A percentile compares a stretch with the other conserved stretches of the same genome.
phyloP scores from a whole-genome alignment of 2,113 vertebrate species.

The Galemys pyrenaicus region DNA sequence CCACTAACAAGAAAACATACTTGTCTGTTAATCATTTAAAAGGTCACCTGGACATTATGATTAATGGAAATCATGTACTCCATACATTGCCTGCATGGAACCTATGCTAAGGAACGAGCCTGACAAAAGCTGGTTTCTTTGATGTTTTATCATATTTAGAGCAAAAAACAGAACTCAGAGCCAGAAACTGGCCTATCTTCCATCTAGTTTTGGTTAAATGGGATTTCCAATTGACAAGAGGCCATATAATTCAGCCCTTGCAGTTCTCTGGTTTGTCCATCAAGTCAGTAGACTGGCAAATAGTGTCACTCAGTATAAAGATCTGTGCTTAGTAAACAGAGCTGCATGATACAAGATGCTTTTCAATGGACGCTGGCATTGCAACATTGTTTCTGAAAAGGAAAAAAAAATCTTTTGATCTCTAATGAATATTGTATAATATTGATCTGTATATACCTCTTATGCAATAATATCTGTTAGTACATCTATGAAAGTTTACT shows the following conservation, averaged over 20 bases:
- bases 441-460: neutral
- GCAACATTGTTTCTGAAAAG: neutral
- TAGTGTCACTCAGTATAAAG: neutral
- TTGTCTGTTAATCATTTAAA: slow-evolving; percentile 29
- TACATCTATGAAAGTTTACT: neutral
- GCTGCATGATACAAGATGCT: neutral
- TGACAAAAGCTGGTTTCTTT: neutral
- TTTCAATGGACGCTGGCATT: neutral
- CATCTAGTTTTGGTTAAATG: neutral
- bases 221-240: neutral
- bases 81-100: neutral
- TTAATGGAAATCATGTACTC: neutral
- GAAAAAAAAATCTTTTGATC: neutral
- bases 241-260: neutral
- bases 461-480: neutral
- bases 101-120: neutral
- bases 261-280: neutral
- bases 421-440: neutral
- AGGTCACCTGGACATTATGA: neutral
- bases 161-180: neutral
- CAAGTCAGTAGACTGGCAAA: neutral
- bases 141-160: neutral
- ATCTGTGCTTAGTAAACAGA: neutral
- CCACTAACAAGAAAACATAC: neutral
- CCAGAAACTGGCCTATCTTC: neutral